Evolutionary conservation across 2,797 vertebrate genomes (phyloP).

Genomic region (Hoplostethus atlanticus): DNA sequence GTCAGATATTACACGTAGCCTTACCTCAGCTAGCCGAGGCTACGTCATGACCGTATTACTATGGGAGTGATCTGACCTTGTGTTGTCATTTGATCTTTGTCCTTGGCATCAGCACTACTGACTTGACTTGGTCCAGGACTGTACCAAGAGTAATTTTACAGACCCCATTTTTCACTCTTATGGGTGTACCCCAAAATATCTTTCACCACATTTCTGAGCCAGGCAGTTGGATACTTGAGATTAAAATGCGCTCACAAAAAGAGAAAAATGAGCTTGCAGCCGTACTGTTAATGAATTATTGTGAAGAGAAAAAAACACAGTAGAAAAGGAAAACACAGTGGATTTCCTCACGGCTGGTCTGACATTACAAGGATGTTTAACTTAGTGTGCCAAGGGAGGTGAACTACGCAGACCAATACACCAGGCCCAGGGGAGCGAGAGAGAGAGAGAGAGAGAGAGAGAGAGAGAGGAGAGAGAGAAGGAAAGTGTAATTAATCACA

Average conservation of each 20-base stretch:
- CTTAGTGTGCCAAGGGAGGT: constrained; percentile 68
- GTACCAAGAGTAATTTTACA: constrained; percentile 55
- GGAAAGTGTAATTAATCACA: constrained; percentile 81
- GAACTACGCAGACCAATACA: constrained; percentile 68
- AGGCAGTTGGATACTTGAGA: constrained; percentile 61
- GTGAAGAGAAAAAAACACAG: constrained; percentile 55
- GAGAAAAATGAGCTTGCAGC: constrained; percentile 47
- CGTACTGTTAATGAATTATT: constrained; percentile 66
- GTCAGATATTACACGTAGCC: too few species aligned
- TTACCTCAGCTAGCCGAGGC: background rate
- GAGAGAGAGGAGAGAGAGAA: constrained; percentile 33
- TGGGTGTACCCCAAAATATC: constrained; percentile 53
- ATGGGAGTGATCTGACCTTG: constrained; percentile 38
- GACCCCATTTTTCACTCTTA: constrained; percentile 41
- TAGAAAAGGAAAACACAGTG: constrained; percentile 71
- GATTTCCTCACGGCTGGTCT: constrained; percentile 67
- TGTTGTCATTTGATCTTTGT: constrained; percentile 55
- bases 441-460: constrained; percentile 31
- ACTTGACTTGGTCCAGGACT: constrained; percentile 28
- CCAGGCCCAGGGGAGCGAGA: constrained; percentile 37
- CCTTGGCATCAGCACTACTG: constrained; percentile 36
- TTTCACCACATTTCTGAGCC: constrained; percentile 57
- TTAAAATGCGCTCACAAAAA: constrained; percentile 54
- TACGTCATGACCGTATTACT: constrained; percentile 27
- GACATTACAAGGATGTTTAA: constrained; percentile 76